Base-by-base conservation (phyloP, 2,888 invertebrate species). In the Cheiracanthium punctorium region DNA sequence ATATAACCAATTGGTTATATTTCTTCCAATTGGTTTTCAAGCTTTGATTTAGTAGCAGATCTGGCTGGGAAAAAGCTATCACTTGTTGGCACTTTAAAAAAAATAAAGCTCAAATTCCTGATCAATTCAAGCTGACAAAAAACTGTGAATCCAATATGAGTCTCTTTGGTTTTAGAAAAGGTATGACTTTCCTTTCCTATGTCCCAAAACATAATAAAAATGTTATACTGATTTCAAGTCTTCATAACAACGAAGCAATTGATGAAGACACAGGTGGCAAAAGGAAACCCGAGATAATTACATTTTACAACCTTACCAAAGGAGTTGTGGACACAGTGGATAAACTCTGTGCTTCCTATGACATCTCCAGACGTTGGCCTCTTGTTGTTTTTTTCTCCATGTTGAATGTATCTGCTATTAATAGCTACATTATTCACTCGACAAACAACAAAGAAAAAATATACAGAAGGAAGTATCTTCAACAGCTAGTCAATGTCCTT, bases 161-260 rank as follows among this genome's bases (percentile, higher is more conserved):
- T 43, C 48, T 43, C 1, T 72, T 72, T 10, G 71, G 71, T 43
- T 72, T 72, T 72, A 72, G 48, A 72, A 72, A 72, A 72, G 41
- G 28, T 72, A 72, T 72, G 41, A 43, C 43, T 43, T 43, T 72
- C 33, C 29, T 43, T 20, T 72, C 71, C 1, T 72, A 43, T 43
- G 48, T 43, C 1, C 71, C 28, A 72, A 72, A 72, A 29, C 71
- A 43, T 43, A 17, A 43, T 20, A 37, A 33, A 70, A 37, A 70
- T 70, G 70, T 70, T 28, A 72, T 17, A 43, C 28, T 72, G 20
- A 43, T 72, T 72, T 43, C 71, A 72, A 72, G 48, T 14, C 48
- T 72, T 72, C 29, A 72, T 43, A 29, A 72, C 17, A 28, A 72
- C 48, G 48, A 41, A 72, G 71, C 37, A 12, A 37, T 70, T 20